phyloP scores from a whole-genome alignment of 1,140 invertebrate genomes.

The Chionoecetes opilio region DNA sequence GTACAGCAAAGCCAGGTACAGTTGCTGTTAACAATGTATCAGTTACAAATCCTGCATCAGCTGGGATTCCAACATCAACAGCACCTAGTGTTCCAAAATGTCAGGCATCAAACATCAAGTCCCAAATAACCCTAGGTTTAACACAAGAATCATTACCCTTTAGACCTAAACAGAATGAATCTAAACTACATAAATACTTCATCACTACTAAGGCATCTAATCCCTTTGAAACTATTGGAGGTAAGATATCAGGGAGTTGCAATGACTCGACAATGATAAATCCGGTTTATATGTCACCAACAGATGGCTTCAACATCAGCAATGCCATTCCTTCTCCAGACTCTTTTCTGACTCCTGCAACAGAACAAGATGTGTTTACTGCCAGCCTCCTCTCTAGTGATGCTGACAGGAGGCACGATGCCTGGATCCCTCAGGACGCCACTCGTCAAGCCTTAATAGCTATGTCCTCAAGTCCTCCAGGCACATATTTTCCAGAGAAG shows the following conservation, averaged over 20 bases:
- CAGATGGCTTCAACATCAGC: conserved; percentile 74
- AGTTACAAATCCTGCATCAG: conserved; percentile 47
- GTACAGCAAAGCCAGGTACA: conserved; percentile 39
- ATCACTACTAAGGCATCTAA: conserved; percentile 56
- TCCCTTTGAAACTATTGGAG: conserved; percentile 73
- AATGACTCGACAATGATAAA: conserved; percentile 79
- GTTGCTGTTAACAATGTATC: conserved; percentile 56
- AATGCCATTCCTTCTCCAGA: conserved; percentile 80
- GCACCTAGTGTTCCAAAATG: conserved; percentile 47
- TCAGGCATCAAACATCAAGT: conserved; percentile 45
- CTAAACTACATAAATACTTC: conserved; percentile 76
- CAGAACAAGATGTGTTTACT: conserved; percentile 80
- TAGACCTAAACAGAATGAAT: conserved; percentile 71
- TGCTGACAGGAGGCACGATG: conserved; percentile 88
- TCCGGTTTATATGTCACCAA: conserved; percentile 80
- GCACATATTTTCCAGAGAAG: conserved; percentile 88
- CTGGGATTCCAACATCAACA: conserved; percentile 21
- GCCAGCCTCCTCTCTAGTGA: conserved; percentile 80
- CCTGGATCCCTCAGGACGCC: conserved; percentile 90
- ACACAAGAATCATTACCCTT: conserved; percentile 45
- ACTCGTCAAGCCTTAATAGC: conserved; percentile 87
- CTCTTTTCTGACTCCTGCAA: conserved; percentile 80
- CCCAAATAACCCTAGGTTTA: conserved; percentile 32
- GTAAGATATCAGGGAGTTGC: conserved; percentile 34
- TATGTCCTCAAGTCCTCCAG: conserved; percentile 87